phyloP scores from a whole-genome alignment of 2,888 invertebrate species.

The Apeira syringaria region DNA sequence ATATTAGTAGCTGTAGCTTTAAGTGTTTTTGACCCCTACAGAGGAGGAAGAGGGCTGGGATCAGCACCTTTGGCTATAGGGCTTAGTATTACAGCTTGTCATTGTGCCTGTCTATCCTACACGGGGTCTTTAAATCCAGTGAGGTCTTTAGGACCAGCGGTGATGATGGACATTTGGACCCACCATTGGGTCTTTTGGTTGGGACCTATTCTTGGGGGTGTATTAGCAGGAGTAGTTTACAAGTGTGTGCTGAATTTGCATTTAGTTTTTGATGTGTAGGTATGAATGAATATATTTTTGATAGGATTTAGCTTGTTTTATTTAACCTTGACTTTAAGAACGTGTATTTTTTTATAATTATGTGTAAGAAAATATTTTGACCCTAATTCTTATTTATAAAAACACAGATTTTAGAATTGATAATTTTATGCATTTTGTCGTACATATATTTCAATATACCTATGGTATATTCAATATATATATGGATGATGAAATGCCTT shows the following conservation, averaged over 20 bases:
- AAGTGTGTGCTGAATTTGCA: constrained; percentile 29
- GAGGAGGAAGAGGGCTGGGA: constrained; percentile 38
- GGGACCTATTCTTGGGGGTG: constrained; percentile 38
- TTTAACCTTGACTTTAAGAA: too few relatives aligned
- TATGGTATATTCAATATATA: too few relatives aligned
- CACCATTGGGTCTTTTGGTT: constrained; percentile 40
- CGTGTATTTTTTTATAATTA: too few relatives aligned
- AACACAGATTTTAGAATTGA: too few relatives aligned
- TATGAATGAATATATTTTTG: neutral
- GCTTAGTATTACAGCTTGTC: constrained; percentile 36
- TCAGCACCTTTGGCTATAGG: constrained; percentile 44
- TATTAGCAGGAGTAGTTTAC: constrained; percentile 37
- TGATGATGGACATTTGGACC: constrained; percentile 34
- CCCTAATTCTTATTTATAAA: too few relatives aligned
- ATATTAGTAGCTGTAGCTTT: constrained; percentile 35
- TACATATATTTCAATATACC: too few relatives aligned
- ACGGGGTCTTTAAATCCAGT: constrained; percentile 39
- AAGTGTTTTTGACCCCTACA: constrained; percentile 33
- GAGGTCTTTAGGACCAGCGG: constrained; percentile 36
- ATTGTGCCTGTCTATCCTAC: constrained; percentile 37
- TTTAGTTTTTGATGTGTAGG: neutral
- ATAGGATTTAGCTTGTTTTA: too few relatives aligned
- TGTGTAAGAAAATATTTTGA: too few relatives aligned
- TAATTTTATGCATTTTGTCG: too few relatives aligned
- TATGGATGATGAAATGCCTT: too few relatives aligned